phyloP scores from a whole-genome alignment of 2,113 vertebrate species.

The Saiga tatarica region DNA sequence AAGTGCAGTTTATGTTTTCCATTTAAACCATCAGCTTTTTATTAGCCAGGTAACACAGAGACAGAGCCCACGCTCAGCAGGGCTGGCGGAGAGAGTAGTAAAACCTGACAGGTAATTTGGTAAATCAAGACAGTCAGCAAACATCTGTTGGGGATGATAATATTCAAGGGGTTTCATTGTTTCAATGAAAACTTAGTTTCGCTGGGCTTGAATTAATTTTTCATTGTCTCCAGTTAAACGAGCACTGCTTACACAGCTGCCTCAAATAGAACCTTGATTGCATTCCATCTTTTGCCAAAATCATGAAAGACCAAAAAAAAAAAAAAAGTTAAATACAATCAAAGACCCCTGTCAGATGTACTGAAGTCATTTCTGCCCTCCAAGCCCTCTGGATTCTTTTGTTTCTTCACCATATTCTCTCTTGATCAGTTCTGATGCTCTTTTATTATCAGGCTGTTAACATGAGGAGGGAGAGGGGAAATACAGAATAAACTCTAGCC shows the following conservation, averaged over 20 bases:
- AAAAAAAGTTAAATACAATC: slow-evolving; percentile 1
- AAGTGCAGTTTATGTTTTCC: slow-evolving; percentile 29
- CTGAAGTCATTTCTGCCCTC: slow-evolving; percentile 45
- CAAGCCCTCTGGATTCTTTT: neutral
- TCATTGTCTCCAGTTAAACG: slow-evolving; percentile 78
- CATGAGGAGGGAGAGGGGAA: neutral
- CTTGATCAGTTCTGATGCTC: slow-evolving; percentile 52
- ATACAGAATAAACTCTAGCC: neutral
- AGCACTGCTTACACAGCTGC: slow-evolving; percentile 75
- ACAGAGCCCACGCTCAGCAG: neutral
- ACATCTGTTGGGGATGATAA: slow-evolving; percentile 80
- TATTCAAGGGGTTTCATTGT: slow-evolving; percentile 76
- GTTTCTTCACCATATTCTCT: slow-evolving; percentile 39
- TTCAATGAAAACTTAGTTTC: slow-evolving; percentile 77
- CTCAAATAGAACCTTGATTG: slow-evolving; percentile 66
- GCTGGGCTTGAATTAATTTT: slow-evolving; percentile 79
- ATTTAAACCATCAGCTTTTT: slow-evolving; percentile 22
- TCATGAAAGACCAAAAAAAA: slow-evolving; percentile 58
- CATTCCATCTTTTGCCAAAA: slow-evolving; percentile 66
- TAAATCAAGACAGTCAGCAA: slow-evolving; percentile 76
- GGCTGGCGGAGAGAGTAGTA: slow-evolving; percentile 21
- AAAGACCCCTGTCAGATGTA: neutral
- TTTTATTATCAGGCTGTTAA: neutral
- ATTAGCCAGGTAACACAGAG: slow-evolving; percentile 38
- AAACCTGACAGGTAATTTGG: slow-evolving; percentile 75